Base-by-base conservation (phyloP, 2,113 vertebrate species). In the Setophaga petechia region DNA sequence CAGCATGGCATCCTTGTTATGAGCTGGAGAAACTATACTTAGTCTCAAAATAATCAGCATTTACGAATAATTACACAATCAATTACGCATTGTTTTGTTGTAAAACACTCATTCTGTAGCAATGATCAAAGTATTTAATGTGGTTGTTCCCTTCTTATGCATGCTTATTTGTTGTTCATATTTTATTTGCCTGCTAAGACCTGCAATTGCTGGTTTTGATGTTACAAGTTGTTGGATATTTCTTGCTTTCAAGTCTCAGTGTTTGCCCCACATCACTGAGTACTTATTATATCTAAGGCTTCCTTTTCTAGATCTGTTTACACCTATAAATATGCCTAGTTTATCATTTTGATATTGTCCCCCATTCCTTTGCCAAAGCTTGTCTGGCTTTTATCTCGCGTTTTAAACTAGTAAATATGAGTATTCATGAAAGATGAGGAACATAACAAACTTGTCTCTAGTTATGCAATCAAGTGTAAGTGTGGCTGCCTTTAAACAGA, bases 231-330 rank as follows among this genome's bases (percentile, higher is more conserved):
- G 84, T 92, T 96, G 80, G 82, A 35, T 94, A 95, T 95, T 95
- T 95, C 78, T 93, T 87, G 9, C 73, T 82, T 97, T 97, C 91
- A 82, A 71, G 57, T 96, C 47, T 88, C 55, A 72, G 51, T 82
- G 76, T 68, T 96, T 95, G 54, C 47, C 55, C 81, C 24, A 8
- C 86, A 92, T 94, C 41, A 90, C 5, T 28, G 62, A 84, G 68
- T 35, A 46, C 39, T 96, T 93, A 55, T 88, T 94, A 72, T 84
- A 88, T 24, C 58, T 57, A 89, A 66, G 4, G 13, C 79, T 95
- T 69, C 41, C 51, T 81, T 96, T 96, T 95, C 80, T 90, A 69
- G 37, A 93, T 94, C 82, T 79, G 54, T 94, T 97, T 93, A 82
- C 59, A 88, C 51, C 62, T 93, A 80, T 84, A 91, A 93, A 91